phyloP scores from a whole-genome alignment of 2,888 invertebrate genomes.

The Neoascia interrupta region DNA sequence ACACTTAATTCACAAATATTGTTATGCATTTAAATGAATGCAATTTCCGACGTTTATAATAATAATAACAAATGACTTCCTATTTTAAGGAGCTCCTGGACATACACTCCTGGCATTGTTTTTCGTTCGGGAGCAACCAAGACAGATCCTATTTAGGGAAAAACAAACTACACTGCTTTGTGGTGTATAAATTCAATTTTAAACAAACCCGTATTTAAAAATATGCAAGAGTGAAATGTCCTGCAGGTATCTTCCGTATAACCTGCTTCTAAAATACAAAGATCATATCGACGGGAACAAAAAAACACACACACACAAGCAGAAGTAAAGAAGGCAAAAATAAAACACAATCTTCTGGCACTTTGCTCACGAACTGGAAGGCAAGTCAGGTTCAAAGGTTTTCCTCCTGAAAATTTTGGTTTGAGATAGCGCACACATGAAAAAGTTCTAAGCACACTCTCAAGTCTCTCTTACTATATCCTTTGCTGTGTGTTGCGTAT shows the following conservation, averaged over 20 bases:
- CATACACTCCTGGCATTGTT: no score
- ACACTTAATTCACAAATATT: no score
- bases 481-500: background rate
- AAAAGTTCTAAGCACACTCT: background rate
- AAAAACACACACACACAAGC: no score
- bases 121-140: no score
- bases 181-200: conserved; percentile 35
- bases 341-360: conserved; percentile 57
- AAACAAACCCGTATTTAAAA: conserved; percentile 37
- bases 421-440: conserved; percentile 33
- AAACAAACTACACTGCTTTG: background rate
- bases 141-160: no score
- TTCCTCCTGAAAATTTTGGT: conserved; percentile 11
- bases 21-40: no score
- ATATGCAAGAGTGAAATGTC: conserved; percentile 29
- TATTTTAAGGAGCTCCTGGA: no score
- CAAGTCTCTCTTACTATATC: background rate
- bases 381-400: conserved; percentile 55
- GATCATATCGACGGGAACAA: no score
- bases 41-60: no score
- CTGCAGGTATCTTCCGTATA: no score
- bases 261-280: no score
- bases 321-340: conserved; percentile 47
- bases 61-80: no score
- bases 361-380: conserved; percentile 62